Conservation (phyloP, 1,140 invertebrate species). For the Manduca sexta region DNA sequence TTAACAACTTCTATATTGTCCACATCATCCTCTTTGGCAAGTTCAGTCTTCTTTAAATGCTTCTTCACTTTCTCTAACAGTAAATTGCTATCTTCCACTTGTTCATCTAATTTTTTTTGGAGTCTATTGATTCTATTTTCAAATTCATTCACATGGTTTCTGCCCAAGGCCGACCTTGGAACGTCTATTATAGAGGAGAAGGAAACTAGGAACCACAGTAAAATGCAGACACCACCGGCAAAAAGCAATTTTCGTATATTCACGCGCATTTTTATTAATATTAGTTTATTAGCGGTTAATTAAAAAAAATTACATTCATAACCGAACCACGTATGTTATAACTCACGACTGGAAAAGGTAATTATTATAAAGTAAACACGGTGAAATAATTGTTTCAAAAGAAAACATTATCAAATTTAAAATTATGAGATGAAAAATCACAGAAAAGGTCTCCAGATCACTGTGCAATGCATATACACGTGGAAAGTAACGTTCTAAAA, state of each 20-base stretch:
- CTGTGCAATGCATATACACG: too few species aligned
- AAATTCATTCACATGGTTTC: constrained; percentile 26
- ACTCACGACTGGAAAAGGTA: constrained; percentile 3
- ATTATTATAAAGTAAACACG: constrained; percentile 23
- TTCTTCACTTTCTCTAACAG: constrained; percentile 47
- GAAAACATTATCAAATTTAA: too few species aligned
- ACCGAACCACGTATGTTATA: background rate
- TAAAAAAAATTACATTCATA: background rate
- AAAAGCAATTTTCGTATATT: constrained; percentile 42
- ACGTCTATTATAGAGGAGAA: constrained; percentile 36
- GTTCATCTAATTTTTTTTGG: constrained; percentile 38
- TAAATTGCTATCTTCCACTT: constrained; percentile 44
- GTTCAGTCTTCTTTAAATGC: constrained; percentile 27
- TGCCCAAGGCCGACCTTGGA: constrained; percentile 12
- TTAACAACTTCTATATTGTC: constrained; percentile 7
- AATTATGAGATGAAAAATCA: too few species aligned
- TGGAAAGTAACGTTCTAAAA: too few species aligned
- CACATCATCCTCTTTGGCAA: background rate
- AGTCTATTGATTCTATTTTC: constrained; percentile 41
- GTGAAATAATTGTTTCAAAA: background rate
- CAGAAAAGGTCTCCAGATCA: too few species aligned
- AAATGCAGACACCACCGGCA: constrained; percentile 15
- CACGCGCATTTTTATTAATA: constrained; percentile 36
- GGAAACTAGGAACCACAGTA: constrained; percentile 40
- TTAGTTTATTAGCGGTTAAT: background rate